Evolutionary conservation across 2,888 invertebrate genomes (phyloP), one percentile per base, ranked within the genome.

Genomic region (Hydroisotoma schaefferi): DNA sequence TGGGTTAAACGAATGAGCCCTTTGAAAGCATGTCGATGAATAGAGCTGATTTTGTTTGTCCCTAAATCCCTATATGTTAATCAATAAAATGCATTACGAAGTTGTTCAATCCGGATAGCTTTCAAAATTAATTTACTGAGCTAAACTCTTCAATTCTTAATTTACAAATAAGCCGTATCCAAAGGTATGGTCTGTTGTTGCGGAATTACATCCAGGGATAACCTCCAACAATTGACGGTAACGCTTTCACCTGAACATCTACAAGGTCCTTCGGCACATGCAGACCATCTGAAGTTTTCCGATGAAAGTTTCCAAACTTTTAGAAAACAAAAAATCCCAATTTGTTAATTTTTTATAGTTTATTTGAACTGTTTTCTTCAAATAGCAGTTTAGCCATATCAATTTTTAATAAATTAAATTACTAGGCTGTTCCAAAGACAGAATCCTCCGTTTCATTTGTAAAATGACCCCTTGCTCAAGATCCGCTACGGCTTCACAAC

Each of bases 31-130:
- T 84, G 83, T 74, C 85, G 85, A 75, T 87, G 84, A 51, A 88
- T 75, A 0, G 86, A 85, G 15, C 83, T 80, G 56, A 88, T 75
- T 68, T 81, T 81, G 75, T 88, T 88, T 2, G 85, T 83, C 20
- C 87, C 87, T 61, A 88, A 77, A 73, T 88, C 88, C 57, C 88
- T n/a, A n/a, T n/a, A n/a, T n/a, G n/a, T n/a, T n/a, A n/a, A 49
- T 51, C 43, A 27, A 54, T 20, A 55, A 20, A 2, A 56, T 23
- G 27, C 8, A 27, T 25, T 54, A 27, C 49, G 43, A 48, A 40
- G 10, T 44, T 5, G 8, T 51, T 37, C n/a, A 52, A 20, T 5
- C 8, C n/a, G n/a, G n/a, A n/a, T 6, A 33, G 8, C 6, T 37
- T 22, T 20, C 28, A 10, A 25, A 18, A 47, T n/a, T n/a, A n/a